Base-by-base conservation (phyloP, 2,113 vertebrate species). In the Embiotoca jacksoni region DNA sequence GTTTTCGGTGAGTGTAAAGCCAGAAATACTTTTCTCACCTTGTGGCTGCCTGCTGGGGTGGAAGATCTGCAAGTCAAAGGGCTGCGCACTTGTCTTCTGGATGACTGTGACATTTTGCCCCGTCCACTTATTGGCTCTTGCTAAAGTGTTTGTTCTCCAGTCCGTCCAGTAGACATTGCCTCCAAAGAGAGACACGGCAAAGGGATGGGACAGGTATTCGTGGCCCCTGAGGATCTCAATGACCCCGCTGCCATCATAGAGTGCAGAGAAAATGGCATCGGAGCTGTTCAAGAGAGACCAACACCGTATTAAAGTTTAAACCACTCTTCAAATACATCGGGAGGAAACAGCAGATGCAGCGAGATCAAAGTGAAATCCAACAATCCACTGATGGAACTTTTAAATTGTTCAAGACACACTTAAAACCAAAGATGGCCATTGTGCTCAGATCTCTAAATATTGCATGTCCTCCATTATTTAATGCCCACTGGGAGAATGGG, bases 121-220 rank as follows among this genome's bases (percentile, higher is more conserved):
- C 0, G 97, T 98, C 98, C 98, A 99, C 89, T 99, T 99, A 85
- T 97, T 99, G 77, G 98, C 98, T 93, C 97, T 97, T 23, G 98
- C 96, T 55, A 99, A 91, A 2, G 98, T 99, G 66, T 99, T 99
- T n/a, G 98, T 99, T 82, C 97, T 94, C 98, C 98, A 99, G 61
- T 99, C 98, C 1, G 98, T 99, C 98, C 98, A 99, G 78, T 98
- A 99, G 2, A 99, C 97, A 39, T 96, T 97, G 80, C 97, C 98
- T 77, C 97, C 98, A 64, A 96, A 99, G 1, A 99, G 91, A 75
- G 98, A 98, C 47, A 99, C 97, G 6, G 98, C 98, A 80, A 99
- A 99, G 5, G 98, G 98, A 82, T 99, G 98, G 31, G 98, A 99
- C 72, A 99, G 95, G 80, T 99, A 99, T 61, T 99, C 98, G 5